Evolutionary conservation across 2,797 vertebrate genomes (phyloP), one percentile per base, ranked within the genome.

Genomic region (Oceanodroma leucorhoa): DNA sequence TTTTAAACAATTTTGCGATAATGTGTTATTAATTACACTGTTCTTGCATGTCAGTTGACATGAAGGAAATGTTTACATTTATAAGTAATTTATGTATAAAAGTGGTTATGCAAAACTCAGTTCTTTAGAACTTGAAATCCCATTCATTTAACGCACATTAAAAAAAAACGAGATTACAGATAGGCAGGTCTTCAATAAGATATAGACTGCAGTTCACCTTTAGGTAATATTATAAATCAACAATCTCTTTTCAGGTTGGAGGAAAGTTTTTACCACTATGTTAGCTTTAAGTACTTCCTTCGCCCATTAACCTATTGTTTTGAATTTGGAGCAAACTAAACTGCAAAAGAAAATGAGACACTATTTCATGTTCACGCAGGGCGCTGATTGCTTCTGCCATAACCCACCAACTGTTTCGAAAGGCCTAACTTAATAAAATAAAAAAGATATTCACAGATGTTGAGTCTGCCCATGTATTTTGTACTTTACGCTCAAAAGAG

Each of bases 21-120:
- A 93, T 69, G 43, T 46, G 43, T 89, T 92, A 91, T 89, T 94
- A 95, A 94, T 94, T 85, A 78, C 15, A 26, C 14, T 19, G 32
- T 48, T 71, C 29, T 45, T 66, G 11, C 16, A 50, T 75, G n/a
- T 83, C 76, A 83, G 38, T 13, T 55, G 50, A 55, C 14, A 26
- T 32, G 22, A 70, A 45, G 45, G 27, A 86, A 95, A 90, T 94
- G 18, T 78, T 93, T 90, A 43, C 5, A 15, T 73, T 92, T 85
- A 48, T 85, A 64, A 93, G 75, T 32, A 77, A 43, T 60, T 89
- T 93, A 6, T 67, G 40, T 71, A 36, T 76, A 87, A 46, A 93
- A 70, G 5, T 29, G 18, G 8, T 43, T 76, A 65, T 29, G 36
- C 9, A 66, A 79, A 87, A 66, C 27, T 73, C 51, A 41, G 24